phyloP scores from a whole-genome alignment of 2,888 invertebrate species.

The Scaptodrosophila latifasciaeformis region DNA sequence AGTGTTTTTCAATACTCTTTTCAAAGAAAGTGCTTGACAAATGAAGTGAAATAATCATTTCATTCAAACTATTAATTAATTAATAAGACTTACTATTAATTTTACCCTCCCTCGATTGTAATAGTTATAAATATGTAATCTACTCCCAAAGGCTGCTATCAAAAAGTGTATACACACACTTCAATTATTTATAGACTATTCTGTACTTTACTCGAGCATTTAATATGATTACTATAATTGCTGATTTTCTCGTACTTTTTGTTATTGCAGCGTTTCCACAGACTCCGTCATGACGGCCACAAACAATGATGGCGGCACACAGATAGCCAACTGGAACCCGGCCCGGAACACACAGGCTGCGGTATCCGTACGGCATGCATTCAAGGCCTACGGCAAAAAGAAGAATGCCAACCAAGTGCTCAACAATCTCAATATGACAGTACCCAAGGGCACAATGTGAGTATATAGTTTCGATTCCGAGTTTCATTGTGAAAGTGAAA shows the following conservation, averaged over 20 bases:
- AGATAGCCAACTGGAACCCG: slow-evolving; percentile 75
- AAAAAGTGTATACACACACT: no score
- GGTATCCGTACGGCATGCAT: slow-evolving; percentile 90
- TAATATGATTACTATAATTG: not conserved
- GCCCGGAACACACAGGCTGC: slow-evolving; percentile 81
- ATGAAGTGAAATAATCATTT: no score
- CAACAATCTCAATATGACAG: slow-evolving; percentile 93
- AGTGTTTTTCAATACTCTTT: slow-evolving; percentile 6
- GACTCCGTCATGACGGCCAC: slow-evolving; percentile 72
- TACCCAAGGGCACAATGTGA: slow-evolving; percentile 96
- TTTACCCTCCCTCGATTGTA: no score
- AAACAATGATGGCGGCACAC: slow-evolving; percentile 74
- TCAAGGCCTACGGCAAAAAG: slow-evolving; percentile 92
- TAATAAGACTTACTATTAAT: no score
- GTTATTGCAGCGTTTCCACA: slow-evolving; percentile 67
- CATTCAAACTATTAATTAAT: no score
- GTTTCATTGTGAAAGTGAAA: no score
- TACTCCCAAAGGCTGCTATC: no score
- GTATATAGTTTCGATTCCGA: slow-evolving; percentile 73
- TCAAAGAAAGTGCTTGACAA: no score
- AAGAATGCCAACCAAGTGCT: slow-evolving; percentile 91
- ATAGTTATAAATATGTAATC: no score
- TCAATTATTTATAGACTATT: not conserved
- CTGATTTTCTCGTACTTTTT: not conserved
- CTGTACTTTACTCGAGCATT: no score